Base-by-base conservation (phyloP, 2,797 vertebrate species). In the Ispidina lecontei region DNA sequence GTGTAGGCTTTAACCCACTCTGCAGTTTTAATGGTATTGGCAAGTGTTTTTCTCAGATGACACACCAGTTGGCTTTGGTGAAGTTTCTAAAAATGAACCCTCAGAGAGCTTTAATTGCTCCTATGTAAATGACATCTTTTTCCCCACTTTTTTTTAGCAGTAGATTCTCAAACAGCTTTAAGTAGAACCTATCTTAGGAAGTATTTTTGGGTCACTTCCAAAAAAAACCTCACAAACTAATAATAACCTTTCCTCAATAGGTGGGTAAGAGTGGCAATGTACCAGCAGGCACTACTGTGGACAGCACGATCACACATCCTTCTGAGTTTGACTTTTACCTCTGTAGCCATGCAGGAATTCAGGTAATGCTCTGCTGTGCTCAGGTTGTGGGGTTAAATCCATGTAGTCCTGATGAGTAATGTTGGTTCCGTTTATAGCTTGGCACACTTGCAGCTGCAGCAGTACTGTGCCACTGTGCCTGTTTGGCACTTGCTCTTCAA, bases 311-410 rank as follows among this genome's bases (percentile, higher is more conserved):
- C 97, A 99, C 99, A 8, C 99, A 99, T 97, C 99, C 99, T 39
- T 99, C 99, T 9, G 99, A 99, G 97, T 99, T 99, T 86, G 99
- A 99, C 97, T 99, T 99, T 98, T 99, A 99, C 98, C 98, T 99
- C 98, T 99, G 99, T 98, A 99, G 99, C 98, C 99, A 99, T 89
- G 99, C 99, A 95, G 99, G 99, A 92, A 99, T 99, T 97, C 99
- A 99, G 99, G 99, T 99, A 97, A 97, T 80, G 23, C 37, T 72
- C 54, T 46, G 85, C 64, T 33, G 79, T 35, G 60, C 84, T 85
- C 89, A 82, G 91, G 72, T 63, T 73, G 4, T 55, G 87, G 43
- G 37, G 85, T 80, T 77, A 28, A 90, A 51, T 47, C 67, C 81
- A 79, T 79, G 31, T 23, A 73, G 44, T 35, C 65, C 84, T 6